Conservation (phyloP, 2,797 vertebrate species). For the Vireo griseus region DNA sequence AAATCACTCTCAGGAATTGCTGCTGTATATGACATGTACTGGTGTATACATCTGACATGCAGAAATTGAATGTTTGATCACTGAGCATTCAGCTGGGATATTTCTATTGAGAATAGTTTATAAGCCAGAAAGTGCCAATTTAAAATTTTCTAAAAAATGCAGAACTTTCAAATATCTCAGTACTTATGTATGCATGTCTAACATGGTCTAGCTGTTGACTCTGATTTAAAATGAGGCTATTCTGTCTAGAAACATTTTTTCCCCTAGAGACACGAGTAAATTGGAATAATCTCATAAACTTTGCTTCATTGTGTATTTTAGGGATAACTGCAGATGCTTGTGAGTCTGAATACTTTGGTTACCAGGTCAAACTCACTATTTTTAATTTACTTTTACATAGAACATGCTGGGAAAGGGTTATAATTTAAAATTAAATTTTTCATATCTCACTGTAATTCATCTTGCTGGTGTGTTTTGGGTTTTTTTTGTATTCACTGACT, state of each 20-base stretch:
- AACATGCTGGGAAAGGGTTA: background rate
- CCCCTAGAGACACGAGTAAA: background rate
- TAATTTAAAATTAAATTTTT: background rate
- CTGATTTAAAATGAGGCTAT: background rate
- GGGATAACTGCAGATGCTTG: background rate
- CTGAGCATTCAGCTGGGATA: background rate
- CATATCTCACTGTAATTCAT: background rate
- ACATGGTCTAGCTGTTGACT: background rate
- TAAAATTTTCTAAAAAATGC: background rate
- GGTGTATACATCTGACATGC: background rate
- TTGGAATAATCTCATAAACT: background rate
- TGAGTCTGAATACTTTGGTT: background rate
- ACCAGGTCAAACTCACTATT: background rate
- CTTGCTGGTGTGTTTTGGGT: background rate
- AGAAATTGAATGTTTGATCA: background rate
- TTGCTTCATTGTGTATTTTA: background rate
- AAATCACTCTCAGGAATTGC: background rate
- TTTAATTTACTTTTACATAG: background rate
- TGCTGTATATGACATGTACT: background rate
- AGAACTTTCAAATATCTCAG: background rate
- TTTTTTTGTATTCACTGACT: background rate
- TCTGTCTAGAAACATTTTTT: background rate
- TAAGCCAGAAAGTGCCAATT: background rate
- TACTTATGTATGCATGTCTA: background rate
- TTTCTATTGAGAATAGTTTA: background rate